Base-by-base conservation (phyloP, 1,140 invertebrate genomes). In the Rhagoletis pomonella region DNA sequence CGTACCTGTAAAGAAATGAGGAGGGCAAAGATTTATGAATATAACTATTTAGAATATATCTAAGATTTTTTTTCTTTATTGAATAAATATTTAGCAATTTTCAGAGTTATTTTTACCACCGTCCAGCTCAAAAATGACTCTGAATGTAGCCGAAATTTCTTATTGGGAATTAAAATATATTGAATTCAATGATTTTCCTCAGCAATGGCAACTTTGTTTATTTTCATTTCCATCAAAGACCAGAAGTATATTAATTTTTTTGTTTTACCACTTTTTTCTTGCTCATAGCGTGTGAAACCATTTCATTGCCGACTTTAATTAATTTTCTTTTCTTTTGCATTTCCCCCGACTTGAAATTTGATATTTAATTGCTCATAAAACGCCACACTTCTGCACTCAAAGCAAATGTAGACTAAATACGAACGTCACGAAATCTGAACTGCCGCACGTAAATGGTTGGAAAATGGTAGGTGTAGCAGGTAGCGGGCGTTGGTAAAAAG, bases 1-100 rank as follows among this genome's bases (percentile, higher is more conserved):
- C 9, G 98, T 99, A 87, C 98, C 98, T 98, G 94, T 47, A 94
- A 95, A 92, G 58, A 39, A 77, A 86, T 77, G 9, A 29, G 19
- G 59, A 42, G 50, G 42, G 7, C 60, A 73, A 59, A 87, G 1
- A 65, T 29, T 29, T 29, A 29, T 29, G 29, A 29, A 29, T 29
- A 29, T 29, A 4, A 6, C 9, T 55, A 29, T 29, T 29, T 29
- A 29, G 29, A 0, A 7, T 55, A 55, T 55, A 7, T 55, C 1
- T 55, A 55, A 1, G 10, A 2, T 0, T 29, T 29, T 29, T 55
- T 55, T 2, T 55, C 10, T 55, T 55, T 55, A 55, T 55, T 55
- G 5, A 55, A 2, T 55, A 7, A 29, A 29, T 29, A 29, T 29
- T 29, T 29, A 29, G 50, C 9, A 55, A 5, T 55, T 55, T 55